Percentiles rank a stretch among this genome's conserved stretches.
phyloP scores from a whole-genome alignment of 2,113 vertebrate genomes.

The Aplodontia rufa region DNA sequence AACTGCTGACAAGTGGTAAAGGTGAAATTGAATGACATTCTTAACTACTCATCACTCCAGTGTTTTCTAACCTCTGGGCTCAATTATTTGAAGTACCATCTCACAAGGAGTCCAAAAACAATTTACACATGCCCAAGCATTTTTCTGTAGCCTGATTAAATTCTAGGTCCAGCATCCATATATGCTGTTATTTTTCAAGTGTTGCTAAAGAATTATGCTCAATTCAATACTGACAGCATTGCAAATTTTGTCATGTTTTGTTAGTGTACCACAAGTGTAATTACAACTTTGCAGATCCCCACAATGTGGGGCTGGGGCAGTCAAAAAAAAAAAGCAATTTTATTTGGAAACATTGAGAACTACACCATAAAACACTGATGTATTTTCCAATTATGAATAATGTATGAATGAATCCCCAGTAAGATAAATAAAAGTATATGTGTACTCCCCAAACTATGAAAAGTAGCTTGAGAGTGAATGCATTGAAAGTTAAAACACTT shows the following conservation, averaged over 20 bases:
- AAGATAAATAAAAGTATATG: constrained; percentile 35
- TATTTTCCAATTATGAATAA: constrained; percentile 29
- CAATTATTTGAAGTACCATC: neutral
- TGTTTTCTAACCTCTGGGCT: neutral
- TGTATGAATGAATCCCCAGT: neutral
- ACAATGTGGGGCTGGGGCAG: neutral
- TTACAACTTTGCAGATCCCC: neutral
- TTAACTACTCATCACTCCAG: constrained; percentile 3
- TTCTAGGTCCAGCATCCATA: neutral
- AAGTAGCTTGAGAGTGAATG: neutral
- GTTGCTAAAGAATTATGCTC: neutral
- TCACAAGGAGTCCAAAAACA: neutral
- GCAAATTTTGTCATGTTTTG: constrained; percentile 2
- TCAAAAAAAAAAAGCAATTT: neutral
- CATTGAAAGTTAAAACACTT: constrained; percentile 53
- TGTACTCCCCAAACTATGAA: neutral
- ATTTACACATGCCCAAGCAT: neutral
- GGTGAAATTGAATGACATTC: neutral
- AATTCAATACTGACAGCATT: neutral
- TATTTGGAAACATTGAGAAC: constrained; percentile 16
- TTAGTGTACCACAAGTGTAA: neutral
- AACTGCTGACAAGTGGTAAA: neutral
- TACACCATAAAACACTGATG: neutral
- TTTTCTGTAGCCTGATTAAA: constrained; percentile 38
- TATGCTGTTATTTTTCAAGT: constrained; percentile 1